A percentile compares a stretch with the other conserved stretches of the same genome.
Conservation (phyloP, 2,888 invertebrate species). For the Dolomedes plantarius region DNA sequence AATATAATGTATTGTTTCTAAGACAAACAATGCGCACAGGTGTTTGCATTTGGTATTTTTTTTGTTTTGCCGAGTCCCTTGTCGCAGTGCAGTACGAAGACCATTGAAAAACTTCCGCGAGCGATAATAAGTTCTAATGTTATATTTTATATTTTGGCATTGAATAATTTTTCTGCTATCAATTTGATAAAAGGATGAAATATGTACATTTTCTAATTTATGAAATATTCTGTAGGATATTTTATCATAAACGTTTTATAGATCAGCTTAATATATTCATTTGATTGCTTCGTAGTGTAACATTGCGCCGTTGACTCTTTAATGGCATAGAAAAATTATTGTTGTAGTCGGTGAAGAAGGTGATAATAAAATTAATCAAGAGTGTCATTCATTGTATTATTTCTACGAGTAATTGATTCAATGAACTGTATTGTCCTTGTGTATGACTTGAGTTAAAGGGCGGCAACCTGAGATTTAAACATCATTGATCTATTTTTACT, state of each 20-base stretch:
- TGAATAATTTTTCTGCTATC: no score
- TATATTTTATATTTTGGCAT: not conserved
- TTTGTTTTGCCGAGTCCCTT: conserved; percentile 38
- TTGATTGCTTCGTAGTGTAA: not conserved
- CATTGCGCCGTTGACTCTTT: not conserved
- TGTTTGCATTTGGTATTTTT: conserved; percentile 3
- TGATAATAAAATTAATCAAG: not conserved
- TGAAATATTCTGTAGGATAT: not conserved
- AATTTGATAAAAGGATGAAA: no score
- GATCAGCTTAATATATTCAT: not conserved
- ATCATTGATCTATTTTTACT: conserved; percentile 60
- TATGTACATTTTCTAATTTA: no score
- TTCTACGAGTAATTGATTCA: not conserved
- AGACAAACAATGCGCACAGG: not conserved
- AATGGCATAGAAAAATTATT: not conserved
- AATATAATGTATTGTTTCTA: no score
- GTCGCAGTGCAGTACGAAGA: conserved; percentile 57
- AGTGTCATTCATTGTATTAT: not conserved
- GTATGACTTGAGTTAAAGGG: conserved; percentile 23
- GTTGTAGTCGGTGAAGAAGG: not conserved
- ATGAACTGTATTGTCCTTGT: not conserved
- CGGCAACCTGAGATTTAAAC: conserved; percentile 48
- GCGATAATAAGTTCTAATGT: conserved; percentile 17
- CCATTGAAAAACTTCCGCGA: conserved; percentile 27
- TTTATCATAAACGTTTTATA: not conserved